Evolutionary conservation across 2,797 vertebrate genomes (phyloP), one percentile per base, ranked within the genome.

Genomic region (Arctocebus calabarensis): DNA sequence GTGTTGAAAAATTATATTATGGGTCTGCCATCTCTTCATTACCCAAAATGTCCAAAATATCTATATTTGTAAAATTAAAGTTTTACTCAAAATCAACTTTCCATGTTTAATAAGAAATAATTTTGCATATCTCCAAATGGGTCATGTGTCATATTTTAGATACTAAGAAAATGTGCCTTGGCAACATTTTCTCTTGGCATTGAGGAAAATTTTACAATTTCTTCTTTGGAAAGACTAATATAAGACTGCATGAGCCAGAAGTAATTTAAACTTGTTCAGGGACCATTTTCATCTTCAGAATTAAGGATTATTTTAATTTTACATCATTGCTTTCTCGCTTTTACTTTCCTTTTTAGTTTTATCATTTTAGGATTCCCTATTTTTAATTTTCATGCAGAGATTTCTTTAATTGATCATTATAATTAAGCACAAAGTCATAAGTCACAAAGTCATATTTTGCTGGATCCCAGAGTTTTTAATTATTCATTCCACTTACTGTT

Each of bases 271-370:
- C 88, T 93, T 93, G 96, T 97, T 96, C 74, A 84, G 97, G 95
- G 97, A 97, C 97, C 87, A 27, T 96, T 98, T 98, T 96, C 96
- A 94, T 97, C 94, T 94, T 96, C 95, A 94, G 96, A 98, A 97
- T 98, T 97, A 98, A 97, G 97, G 94, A 97, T 98, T 97, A 97
- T 97, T 97, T 98, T 97, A 97, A 98, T 97, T 98, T 98, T 94
- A 93, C 94, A 97, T 95, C 96, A 93, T 96, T 97, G 97, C 91
- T 48, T 97, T 94, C 96, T 95, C 81, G 94, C 92, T 97, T 96
- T 97, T 94, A 90, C 84, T 97, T 96, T 95, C 91, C 77, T 95
- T 96, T 93, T 94, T 91, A 85, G 92, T 91, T 98, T 97, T 95
- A 97, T 97, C 91, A 97, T 94, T 97, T 97, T 93, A 95, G 87